Evolutionary conservation across 2,797 vertebrate species (phyloP), one percentile per base, ranked within the genome.

Genomic region (Pangasius mekongensis): DNA sequence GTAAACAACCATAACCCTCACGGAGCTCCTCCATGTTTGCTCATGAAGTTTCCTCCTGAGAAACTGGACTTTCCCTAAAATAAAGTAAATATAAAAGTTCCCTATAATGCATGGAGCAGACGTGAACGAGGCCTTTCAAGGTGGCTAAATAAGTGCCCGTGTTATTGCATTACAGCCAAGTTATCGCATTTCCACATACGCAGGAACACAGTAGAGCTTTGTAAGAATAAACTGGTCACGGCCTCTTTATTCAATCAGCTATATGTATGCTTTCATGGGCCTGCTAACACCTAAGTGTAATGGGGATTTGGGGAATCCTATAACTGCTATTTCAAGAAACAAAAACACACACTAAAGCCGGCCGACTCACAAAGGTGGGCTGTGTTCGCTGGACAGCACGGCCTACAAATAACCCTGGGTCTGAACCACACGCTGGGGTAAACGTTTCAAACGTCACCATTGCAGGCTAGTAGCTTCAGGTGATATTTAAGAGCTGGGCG

Each of bases 151-250:
- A 84, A 87, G 82, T 88, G 77, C 74, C 86, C 18, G 64, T 14
- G 88, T 92, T 90, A 91, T 91, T 91, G 89, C 87, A 90, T 93
- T 93, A 92, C 86, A 89, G 90, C 66, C 54, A 85, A 81, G 89
- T 92, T 91, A 92, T 93, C 91, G 88, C 87, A 43, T 92, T 92
- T 92, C 91, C 87, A 91, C 80, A 62, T 90, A 92, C 56, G 82
- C 89, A 76, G 83, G 88, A 86, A 92, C 90, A 93, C 91, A 93
- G 89, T 77, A 84, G 81, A 90, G 91, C 92, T 91, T 92, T 93
- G 90, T 92, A 86, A 85, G 83, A 88, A 91, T 88, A 91, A 92
- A 92, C 83, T 83, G 77, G 89, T 87, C 87, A 89, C 49, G 85
- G 89, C 85, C 87, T 88, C 89, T 86, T 91, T 90, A 93, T 92